Percentiles rank a stretch among this genome's conserved stretches.
Evolutionary conservation across 2,888 invertebrate genomes (phyloP).

Genomic region (Rhyacophila evoluta): DNA sequence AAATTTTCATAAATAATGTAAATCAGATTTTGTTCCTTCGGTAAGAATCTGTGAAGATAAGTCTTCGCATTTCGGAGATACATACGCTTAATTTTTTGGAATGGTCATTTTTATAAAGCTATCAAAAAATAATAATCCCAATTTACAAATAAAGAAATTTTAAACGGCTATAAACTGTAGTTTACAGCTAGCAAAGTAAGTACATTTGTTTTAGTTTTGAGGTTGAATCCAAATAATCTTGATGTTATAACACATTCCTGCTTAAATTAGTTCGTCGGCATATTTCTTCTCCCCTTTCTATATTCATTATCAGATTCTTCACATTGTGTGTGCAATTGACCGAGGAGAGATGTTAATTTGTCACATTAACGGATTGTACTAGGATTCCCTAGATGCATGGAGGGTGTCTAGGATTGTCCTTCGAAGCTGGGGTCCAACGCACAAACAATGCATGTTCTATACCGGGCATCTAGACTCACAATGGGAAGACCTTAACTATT

Average conservation of each 20-base stretch:
- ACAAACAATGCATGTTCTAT: conserved; percentile 47
- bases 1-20: too few species aligned
- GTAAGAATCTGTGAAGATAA: too few species aligned
- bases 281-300: background rate
- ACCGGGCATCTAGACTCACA: conserved; percentile 47
- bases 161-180: too few species aligned
- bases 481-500: conserved; percentile 50
- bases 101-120: too few species aligned
- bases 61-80: too few species aligned
- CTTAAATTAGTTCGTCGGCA: background rate
- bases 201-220: too few species aligned
- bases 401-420: conserved; percentile 25
- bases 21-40: too few species aligned
- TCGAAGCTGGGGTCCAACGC: conserved; percentile 38
- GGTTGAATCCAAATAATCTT: too few species aligned
- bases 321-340: conserved; percentile 52
- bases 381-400: conserved; percentile 18
- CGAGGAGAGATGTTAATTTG: conserved; percentile 55
- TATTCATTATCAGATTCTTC: conserved; percentile 38
- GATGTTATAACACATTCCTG: background rate
- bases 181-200: too few species aligned
- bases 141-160: too few species aligned
- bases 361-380: conserved; percentile 40
- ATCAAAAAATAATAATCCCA: too few species aligned
- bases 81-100: too few species aligned